These are phyloP conservation scores for Drosophila tani DNA, from an alignment of 1,140 invertebrate species.

Conservation along the genomic window DNA sequence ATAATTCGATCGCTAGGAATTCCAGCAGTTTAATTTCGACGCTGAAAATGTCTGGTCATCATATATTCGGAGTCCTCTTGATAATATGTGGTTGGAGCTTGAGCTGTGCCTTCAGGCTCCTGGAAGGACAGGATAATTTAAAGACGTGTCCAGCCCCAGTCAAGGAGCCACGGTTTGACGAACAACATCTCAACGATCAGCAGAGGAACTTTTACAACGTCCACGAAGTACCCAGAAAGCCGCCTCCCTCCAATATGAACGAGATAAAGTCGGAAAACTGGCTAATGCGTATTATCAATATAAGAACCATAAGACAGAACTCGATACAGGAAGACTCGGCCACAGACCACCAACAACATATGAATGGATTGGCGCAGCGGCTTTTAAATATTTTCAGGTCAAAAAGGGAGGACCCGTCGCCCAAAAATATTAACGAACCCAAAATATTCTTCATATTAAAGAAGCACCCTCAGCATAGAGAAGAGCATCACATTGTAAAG, in stretches of 20 bases:
- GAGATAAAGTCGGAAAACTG: conserved; percentile 21
- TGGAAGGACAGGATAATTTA: conserved; percentile 3
- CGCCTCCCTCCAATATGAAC: neutral
- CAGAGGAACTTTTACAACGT: conserved; percentile 35
- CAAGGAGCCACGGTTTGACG: neutral
- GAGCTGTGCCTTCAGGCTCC: conserved; percentile 24
- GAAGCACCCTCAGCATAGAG: neutral
- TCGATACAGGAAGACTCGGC: neutral
- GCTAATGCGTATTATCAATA: conserved; percentile 50
- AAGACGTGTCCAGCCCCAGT: conserved; percentile 33
- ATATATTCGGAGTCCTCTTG: conserved; percentile 3
- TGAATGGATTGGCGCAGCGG: neutral
- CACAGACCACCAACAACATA: neutral
- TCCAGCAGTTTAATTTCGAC: conserved; percentile 36
- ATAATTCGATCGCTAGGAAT: conserved; percentile 14
- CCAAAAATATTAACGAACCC: neutral
- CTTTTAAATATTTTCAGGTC: neutral
- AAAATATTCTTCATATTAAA: conserved; percentile 21
- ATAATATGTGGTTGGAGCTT: conserved; percentile 10
- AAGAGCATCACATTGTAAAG: conserved; percentile 11
- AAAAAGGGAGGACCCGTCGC: neutral
- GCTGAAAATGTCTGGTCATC: conserved; percentile 41
- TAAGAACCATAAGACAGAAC: conserved; percentile 13
- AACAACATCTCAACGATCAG: conserved; percentile 7
- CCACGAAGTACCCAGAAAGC: neutral